Evolutionary conservation across 2,113 vertebrate genomes (phyloP), one percentile per base, ranked within the genome.

Genomic region (Mixornis gularis): DNA sequence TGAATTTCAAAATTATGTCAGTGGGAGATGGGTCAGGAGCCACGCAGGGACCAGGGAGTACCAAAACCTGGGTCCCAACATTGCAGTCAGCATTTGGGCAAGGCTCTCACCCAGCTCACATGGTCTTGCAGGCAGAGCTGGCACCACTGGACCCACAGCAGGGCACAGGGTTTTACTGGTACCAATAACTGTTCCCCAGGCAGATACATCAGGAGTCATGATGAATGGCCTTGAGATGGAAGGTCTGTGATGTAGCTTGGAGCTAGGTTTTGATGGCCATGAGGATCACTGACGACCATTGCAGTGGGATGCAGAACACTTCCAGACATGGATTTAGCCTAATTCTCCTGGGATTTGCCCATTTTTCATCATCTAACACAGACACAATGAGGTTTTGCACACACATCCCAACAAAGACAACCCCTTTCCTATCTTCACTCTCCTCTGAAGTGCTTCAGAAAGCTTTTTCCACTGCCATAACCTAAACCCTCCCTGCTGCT

Each of bases 161-260:
- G 25, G 20, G 40, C 77, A 63, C 58, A 22, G 24, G 44, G 16
- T 29, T 77, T 60, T 59, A 68, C 30, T 1, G 9, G 40, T 29
- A 27, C 18, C 63, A 38, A 4, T 30, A 49, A 51, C 17, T 17
- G 7, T 36, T 40, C 29, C 56, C 6, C 1, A 2, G 77, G 43
- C n/a, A 38, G 38, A 14, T 29, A 29, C 6, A 8, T 1, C 0
- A 0, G 55, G 44, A 34, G 7, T 10, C 0, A 0, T 1, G 3
- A 29, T 34, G 27, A 20, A 17, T 27, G 44, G 55, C 62, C 65
- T 38, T 3, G 3, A 48, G 41, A 17, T 49, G 77, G 48, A 41
- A 60, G 41, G 27, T 46, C n/a, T 68, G 48, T 60, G 71, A 46
- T 71, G 52, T 49, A 59, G 62, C 34, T 41, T 12, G 6, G 48